A percentile compares a stretch with the other conserved stretches of the same genome.
Evolutionary conservation across 2,113 vertebrate genomes (phyloP).

Genomic region (Syngnathus typhle): DNA sequence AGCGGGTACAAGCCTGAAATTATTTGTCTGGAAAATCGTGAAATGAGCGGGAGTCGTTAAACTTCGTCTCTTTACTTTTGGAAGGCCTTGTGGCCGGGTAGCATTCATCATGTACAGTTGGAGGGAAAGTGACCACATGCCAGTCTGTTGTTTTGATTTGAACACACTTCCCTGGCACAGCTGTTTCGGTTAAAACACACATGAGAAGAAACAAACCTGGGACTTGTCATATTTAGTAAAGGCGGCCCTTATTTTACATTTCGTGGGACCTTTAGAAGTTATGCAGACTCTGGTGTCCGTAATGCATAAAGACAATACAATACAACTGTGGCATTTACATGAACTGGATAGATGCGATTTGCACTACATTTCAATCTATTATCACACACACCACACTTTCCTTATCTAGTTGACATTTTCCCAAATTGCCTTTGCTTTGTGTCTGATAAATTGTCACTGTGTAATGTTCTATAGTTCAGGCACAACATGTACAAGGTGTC

Average conservation of each 20-base stretch:
- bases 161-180: conserved; percentile 34
- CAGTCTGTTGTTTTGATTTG: conserved; percentile 48
- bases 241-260: neutral
- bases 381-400: neutral
- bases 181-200: conserved; percentile 23
- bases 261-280: neutral
- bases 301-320: conserved; percentile 3
- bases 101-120: conserved; percentile 27
- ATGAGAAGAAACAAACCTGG: conserved; percentile 31
- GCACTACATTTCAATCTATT: conserved; percentile 8
- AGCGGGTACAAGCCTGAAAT: conserved; percentile 63
- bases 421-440: conserved; percentile 4
- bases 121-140: conserved; percentile 56
- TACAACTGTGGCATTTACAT: conserved; percentile 6
- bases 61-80: conserved; percentile 41
- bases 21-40: conserved; percentile 69
- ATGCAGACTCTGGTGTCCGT: neutral
- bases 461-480: conserved; percentile 11
- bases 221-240: conserved; percentile 12
- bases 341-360: conserved; percentile 8
- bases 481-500: conserved; percentile 12
- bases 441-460: conserved; percentile 6
- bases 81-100: conserved; percentile 34
- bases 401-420: conserved; percentile 10
- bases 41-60: conserved; percentile 56